Evolutionary conservation across 2,888 invertebrate species (phyloP), one percentile per base, ranked within the genome.

Genomic region (Esperia sulphurella): DNA sequence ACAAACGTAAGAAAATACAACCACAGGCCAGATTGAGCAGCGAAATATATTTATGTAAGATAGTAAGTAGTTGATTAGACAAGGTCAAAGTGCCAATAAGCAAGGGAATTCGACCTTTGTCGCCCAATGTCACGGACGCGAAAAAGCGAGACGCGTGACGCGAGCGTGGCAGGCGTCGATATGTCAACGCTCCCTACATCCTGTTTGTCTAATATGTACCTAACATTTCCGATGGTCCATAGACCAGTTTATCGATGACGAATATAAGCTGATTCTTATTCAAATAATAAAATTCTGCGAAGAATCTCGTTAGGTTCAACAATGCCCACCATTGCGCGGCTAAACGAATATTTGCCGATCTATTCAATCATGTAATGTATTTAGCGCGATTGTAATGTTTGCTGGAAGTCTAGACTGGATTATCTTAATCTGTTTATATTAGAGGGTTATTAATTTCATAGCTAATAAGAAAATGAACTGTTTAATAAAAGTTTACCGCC

Each of bases 181-280:
- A 13, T 42, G 44, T 44, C 44, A 44, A 44, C 38, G 44, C 28
- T 12, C 43, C 41, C 5, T 1, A 49, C 45, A 45, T 49, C 41
- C 45, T 45, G 49, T 45, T 49, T 14, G 37, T 49, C 41, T 29
- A 14, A 33, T 46, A n/a, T n/a, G n/a, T 46, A 35, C 35, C 39
- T 31, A 48, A 33, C 10, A 8, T 4, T 33, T n/a, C 12, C 41
- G 8, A 41, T 8, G 13, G 29, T 30, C 21, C 37, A 8, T 10
- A 35, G 9, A 33, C 41, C 8, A 33, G 31, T 41, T 30, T 7
- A 14, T 21, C 6, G 35, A 41, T 41, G 28, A 29, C 35, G 14
- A 30, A 47, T 10, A 10, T 13, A 5, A 10, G 37, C 41, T 14
- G 37, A 30, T 38, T 35, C 14, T 33, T 21, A 21, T 21, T 37